Base-by-base conservation (phyloP, 2,797 vertebrate species). In the Okamejei kenojei region DNA sequence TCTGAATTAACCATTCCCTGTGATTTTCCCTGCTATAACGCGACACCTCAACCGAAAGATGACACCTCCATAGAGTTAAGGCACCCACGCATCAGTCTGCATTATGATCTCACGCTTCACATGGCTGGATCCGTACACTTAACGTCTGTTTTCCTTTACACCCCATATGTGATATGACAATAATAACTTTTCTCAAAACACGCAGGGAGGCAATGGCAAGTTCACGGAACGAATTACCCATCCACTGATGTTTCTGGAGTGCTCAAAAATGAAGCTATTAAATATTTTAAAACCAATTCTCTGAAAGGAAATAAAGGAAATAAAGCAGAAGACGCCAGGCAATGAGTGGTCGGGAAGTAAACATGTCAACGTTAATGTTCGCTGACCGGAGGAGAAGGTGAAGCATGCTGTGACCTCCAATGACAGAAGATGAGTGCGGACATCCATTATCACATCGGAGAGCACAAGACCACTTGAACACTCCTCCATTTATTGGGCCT, bases 211-310 rank as follows among this genome's bases (percentile, higher is more conserved):
- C 29, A 21, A 74, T 35, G 32, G 21, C 26, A 13, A 45, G 32
- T 91, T 26, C 45, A 38, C 71, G 38, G 35, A 38, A 84, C 11
- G 54, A 26, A 88, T 32, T 29, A 15, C 29, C n/a, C n/a, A 65
- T 88, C 68, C 21, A 73, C n/a, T 71, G 38, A 45, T 74, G 73
- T 74, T 74, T 91, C 45, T 9, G 32, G 61, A 91, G 21, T 29
- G 26, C 23, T 74, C 71, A 92, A 38, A 76, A 84, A 84, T 45
- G 29, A 13, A 74, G 38, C 45, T 29, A 54, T 92, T 26, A 63
- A 54, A 54, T 9, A 92, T 58, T 92, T 92, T 76, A 92, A 91
- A 91, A 92, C 7, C 15, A 38, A 76, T 92, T 92, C 26, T 26
- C 13, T n/a, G 54, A 92, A 76, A 92, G 45, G 26, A 58, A 71